A percentile compares a stretch with the other conserved stretches of the same genome.
Evolutionary conservation across 2,797 vertebrate species (phyloP).

Genomic region (Lindbergichthys nudifrons): DNA sequence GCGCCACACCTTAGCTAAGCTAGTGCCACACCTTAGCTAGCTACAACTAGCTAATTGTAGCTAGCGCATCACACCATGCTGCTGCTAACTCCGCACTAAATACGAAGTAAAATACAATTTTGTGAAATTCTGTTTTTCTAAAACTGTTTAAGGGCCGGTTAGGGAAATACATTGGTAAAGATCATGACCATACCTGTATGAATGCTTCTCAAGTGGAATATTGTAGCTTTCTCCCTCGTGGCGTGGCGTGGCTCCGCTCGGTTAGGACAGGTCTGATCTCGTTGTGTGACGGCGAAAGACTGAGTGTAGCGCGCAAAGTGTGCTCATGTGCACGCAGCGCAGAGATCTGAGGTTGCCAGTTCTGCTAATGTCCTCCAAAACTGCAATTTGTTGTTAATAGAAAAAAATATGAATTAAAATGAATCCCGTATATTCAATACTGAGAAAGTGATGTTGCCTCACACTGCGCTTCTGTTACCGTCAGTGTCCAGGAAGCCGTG

Average conservation of each 20-base stretch:
- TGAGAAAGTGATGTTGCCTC: too few species aligned
- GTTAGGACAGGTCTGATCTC: rapidly evolving
- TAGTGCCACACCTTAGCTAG: too few species aligned
- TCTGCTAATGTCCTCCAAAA: conserved; percentile 32
- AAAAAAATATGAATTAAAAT: too few species aligned
- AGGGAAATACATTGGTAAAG: rapidly evolving
- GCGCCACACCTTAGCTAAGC: not conserved
- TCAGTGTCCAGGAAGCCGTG: too few species aligned
- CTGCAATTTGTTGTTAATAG: too few species aligned
- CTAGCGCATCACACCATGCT: too few species aligned
- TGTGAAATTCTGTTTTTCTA: not conserved
- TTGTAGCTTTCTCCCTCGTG: rapidly evolving
- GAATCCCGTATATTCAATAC: too few species aligned
- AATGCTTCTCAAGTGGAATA: not conserved
- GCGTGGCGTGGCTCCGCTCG: rapidly evolving
- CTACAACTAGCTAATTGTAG: not conserved
- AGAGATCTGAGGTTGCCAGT: conserved; percentile 36
- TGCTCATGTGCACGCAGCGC: not conserved
- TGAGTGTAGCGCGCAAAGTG: not conserved
- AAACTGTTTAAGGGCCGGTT: rapidly evolving
- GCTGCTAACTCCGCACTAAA: not conserved
- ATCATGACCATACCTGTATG: not conserved
- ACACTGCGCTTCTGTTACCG: too few species aligned
- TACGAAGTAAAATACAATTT: not conserved
- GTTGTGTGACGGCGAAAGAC: not conserved